phyloP scores from a whole-genome alignment of 2,113 vertebrate genomes.

The Panthera uncia region DNA sequence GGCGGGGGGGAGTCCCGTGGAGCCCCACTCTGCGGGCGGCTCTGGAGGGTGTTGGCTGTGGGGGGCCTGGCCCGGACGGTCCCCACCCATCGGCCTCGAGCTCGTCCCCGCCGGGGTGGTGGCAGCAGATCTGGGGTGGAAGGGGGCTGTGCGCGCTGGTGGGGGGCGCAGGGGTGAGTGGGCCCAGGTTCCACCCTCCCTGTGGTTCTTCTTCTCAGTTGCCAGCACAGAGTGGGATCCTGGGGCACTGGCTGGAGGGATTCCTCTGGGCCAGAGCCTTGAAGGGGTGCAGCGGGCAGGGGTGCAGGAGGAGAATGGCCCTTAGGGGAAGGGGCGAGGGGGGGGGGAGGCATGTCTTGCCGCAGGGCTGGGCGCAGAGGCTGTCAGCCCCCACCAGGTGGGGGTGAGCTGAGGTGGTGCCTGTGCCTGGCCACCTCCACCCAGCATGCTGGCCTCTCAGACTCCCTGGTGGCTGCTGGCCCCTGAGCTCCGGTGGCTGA shows the following conservation, averaged over 20 bases:
- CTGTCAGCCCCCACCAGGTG: not conserved
- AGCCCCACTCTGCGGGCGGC: fast-evolving
- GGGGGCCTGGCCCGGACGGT: too few species aligned
- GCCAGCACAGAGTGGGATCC: not conserved
- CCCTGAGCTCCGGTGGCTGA: not conserved
- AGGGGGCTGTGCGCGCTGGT: not conserved
- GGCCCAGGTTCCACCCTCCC: not conserved
- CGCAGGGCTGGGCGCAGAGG: not conserved
- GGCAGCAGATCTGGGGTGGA: not conserved
- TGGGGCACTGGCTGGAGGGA: not conserved
- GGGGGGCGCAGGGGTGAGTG: fast-evolving
- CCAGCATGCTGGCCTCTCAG: not conserved
- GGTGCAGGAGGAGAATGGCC: not conserved
- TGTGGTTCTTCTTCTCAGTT: not conserved
- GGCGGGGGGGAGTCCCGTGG: fast-evolving
- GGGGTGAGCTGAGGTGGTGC: not conserved
- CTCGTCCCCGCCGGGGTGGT: not conserved
- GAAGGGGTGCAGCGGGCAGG: not conserved
- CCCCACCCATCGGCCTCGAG: not conserved
- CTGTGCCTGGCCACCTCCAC: not conserved
- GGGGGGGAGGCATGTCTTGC: not conserved
- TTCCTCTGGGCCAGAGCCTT: not conserved
- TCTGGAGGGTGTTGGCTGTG: not conserved
- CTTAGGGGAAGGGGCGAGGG: not conserved
- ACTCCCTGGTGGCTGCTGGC: not conserved